These are phyloP conservation scores for Aldrovandia affinis DNA, from an alignment of 2,797 vertebrate species.

Conservation along the genomic window DNA sequence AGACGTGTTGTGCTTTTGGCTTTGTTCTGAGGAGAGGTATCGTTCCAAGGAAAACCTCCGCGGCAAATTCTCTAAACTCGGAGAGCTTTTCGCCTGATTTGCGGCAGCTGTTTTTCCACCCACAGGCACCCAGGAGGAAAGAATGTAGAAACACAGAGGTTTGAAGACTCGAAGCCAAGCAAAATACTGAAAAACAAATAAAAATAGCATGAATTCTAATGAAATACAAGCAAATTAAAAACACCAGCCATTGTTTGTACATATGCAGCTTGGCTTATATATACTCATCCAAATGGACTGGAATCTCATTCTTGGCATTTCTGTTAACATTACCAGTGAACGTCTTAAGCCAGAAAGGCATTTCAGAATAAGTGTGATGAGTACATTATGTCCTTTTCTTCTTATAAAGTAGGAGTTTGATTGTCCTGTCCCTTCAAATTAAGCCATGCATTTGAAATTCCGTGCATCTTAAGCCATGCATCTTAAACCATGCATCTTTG, in stretches of 20 bases:
- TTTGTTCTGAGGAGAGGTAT: neutral
- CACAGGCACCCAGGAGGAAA: neutral
- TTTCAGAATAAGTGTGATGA: neutral
- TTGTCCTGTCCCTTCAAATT: neutral
- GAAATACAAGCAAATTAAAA: conserved; percentile 1
- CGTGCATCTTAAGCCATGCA: too few relatives aligned
- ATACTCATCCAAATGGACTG: neutral
- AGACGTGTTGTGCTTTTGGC: neutral
- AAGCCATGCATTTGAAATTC: too few relatives aligned
- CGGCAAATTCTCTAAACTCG: neutral
- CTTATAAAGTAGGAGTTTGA: neutral
- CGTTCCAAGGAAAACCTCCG: conserved; percentile 10
- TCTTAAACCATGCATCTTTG: too few relatives aligned
- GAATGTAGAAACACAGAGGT: neutral
- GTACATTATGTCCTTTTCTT: too few relatives aligned
- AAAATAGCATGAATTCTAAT: neutral
- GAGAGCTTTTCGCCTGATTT: conserved; percentile 13
- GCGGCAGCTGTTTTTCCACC: conserved; percentile 23
- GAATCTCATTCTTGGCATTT: neutral
- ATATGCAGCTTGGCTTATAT: neutral
- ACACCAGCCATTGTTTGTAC: neutral
- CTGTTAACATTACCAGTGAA: neutral
- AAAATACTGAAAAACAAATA: conserved; percentile 15
- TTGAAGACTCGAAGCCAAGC: neutral
- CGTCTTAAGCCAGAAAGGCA: too few relatives aligned